Conservation (phyloP, 2,797 vertebrate genomes). For the Premnoplex brunnescens region DNA sequence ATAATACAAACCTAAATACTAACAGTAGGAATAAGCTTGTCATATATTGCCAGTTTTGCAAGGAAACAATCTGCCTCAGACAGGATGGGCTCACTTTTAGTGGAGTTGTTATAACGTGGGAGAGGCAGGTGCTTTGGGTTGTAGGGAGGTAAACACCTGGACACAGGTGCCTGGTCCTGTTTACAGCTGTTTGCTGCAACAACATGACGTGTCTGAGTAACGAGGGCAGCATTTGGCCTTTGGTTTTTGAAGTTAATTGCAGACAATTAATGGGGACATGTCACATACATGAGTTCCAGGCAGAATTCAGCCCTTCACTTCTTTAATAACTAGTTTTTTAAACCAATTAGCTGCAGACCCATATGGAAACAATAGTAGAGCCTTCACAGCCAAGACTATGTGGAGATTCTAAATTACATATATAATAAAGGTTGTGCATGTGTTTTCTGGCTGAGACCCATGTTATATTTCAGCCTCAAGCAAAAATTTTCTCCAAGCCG, state of each 20-base stretch:
- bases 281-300: not conserved
- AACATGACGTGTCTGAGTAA: not conserved
- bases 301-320: not conserved
- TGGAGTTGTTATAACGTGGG: not conserved
- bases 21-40: not conserved
- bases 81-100: not conserved
- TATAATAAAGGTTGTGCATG: not conserved
- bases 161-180: not conserved
- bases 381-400: not conserved
- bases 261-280: not conserved
- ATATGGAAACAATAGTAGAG: constrained; percentile 1
- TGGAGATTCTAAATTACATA: not conserved
- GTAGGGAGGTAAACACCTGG: not conserved
- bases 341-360: not conserved
- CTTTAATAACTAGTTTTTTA: not conserved
- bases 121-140: not conserved
- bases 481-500: not conserved
- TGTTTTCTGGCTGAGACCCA: constrained; percentile 15
- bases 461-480: constrained; percentile 41
- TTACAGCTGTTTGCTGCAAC: constrained; percentile 1
- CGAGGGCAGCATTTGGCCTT: not conserved
- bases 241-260: not conserved
- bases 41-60: not conserved
- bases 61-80: not conserved
- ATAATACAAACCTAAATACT: not conserved